These are phyloP conservation scores for Phortica variegata DNA, from an alignment of 1,140 invertebrate species.

Conservation along the genomic window DNA sequence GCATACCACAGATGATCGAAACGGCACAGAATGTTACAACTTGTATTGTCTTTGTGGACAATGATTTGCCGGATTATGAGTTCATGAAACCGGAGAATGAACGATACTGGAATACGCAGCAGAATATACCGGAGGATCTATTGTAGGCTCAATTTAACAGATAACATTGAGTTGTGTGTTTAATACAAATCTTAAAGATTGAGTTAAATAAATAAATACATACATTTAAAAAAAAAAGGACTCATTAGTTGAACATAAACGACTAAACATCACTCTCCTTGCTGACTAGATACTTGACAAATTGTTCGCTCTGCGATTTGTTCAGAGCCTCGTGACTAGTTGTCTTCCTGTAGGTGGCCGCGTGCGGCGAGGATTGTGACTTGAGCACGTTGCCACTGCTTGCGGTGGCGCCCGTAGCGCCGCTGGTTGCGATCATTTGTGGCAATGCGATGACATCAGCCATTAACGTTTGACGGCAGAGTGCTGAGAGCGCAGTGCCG, in stretches of 20 bases:
- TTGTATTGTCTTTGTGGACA: constrained; percentile 33
- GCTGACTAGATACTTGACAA: constrained; percentile 33
- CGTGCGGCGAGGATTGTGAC: constrained; percentile 47
- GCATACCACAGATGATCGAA: constrained; percentile 38
- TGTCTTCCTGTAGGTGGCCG: constrained; percentile 20
- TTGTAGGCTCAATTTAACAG: too few relatives aligned
- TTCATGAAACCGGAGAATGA: constrained; percentile 39
- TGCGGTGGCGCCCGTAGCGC: constrained; percentile 14
- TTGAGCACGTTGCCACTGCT: constrained; percentile 29
- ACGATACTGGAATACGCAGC: constrained; percentile 38
- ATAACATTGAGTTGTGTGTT: too few relatives aligned
- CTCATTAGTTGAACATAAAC: not conserved
- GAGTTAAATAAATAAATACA: not conserved
- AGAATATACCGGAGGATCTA: too few relatives aligned
- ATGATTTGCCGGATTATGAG: constrained; percentile 29
- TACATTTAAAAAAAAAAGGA: not conserved
- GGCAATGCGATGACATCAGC: constrained; percentile 33
- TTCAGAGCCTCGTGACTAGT: constrained; percentile 22
- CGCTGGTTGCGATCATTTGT: constrained; percentile 21
- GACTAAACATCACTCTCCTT: constrained; percentile 52
- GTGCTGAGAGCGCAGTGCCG: constrained; percentile 28
- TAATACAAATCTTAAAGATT: too few relatives aligned
- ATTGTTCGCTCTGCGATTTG: constrained; percentile 51
- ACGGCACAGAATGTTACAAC: constrained; percentile 37
- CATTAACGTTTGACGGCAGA: constrained; percentile 46